These are phyloP conservation scores for Drosophila jambulina DNA, from an alignment of 1,140 invertebrate species.

Conservation along the genomic window DNA sequence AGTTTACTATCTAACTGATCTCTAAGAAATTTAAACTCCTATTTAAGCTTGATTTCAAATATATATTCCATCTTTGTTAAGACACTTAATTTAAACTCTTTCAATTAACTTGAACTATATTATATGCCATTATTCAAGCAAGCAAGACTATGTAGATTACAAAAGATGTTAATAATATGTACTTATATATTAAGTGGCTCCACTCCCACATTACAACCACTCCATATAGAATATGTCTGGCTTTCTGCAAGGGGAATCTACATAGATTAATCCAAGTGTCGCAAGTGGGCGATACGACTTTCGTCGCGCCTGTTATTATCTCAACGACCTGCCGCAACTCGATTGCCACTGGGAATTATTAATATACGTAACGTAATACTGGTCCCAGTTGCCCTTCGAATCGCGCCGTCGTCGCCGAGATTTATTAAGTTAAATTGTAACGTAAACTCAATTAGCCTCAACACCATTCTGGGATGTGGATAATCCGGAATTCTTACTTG, in stretches of 20 bases:
- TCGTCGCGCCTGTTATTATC: conserved; percentile 23
- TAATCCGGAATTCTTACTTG: not conserved
- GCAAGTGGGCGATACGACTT: conserved; percentile 31
- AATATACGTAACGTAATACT: conserved; percentile 8
- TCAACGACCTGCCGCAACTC: conserved; percentile 43
- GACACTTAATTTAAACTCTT: not conserved
- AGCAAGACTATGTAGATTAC: not conserved
- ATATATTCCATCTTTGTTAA: not conserved
- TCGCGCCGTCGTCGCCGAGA: not conserved
- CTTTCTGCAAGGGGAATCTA: conserved; percentile 14
- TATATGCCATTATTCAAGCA: not conserved
- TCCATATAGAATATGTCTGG: conserved; percentile 6
- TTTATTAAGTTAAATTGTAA: conserved; percentile 29
- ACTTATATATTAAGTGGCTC: conserved; percentile 6
- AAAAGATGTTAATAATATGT: conserved; percentile 13
- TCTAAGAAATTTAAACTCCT: not conserved
- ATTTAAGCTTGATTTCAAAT: not conserved
- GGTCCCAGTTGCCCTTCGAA: conserved; percentile 33
- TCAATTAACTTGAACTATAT: not conserved
- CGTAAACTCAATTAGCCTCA: conserved; percentile 4
- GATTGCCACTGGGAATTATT: conserved; percentile 1
- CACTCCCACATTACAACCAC: not conserved
- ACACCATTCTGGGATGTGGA: not conserved
- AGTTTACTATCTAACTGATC: not conserved
- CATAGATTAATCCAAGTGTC: conserved; percentile 34